phyloP scores from a whole-genome alignment of 2,113 vertebrate species.

The Callocephalon fimbriatum region DNA sequence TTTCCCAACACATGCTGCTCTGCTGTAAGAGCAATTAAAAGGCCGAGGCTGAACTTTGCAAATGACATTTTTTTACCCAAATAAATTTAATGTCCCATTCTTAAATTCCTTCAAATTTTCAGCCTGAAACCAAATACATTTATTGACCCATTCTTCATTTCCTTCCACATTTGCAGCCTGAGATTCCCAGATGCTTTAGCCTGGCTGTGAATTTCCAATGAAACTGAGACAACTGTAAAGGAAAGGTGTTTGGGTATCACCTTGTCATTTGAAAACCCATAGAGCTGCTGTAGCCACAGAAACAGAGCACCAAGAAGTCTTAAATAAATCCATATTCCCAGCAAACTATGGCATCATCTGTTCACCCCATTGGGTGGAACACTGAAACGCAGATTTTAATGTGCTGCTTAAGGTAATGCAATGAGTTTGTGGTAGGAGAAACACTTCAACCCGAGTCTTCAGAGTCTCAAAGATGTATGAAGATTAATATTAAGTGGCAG shows the following conservation, averaged over 20 bases:
- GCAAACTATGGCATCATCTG: background rate
- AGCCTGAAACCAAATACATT: background rate
- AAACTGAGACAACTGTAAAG: background rate
- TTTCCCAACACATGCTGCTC: background rate
- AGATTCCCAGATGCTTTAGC: background rate
- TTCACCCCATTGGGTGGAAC: background rate
- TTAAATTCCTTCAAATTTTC: background rate
- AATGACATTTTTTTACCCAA: background rate
- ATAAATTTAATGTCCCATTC: background rate
- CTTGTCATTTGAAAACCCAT: background rate
- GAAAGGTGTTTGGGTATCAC: background rate
- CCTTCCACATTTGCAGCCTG: background rate
- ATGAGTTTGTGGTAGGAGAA: background rate
- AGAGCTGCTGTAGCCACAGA: background rate
- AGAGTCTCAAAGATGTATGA: background rate
- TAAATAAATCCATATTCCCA: background rate
- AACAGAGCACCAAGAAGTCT: background rate
- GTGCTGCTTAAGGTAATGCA: background rate
- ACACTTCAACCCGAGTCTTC: background rate
- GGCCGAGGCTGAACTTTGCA: background rate
- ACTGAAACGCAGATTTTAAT: background rate
- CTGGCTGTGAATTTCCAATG: background rate
- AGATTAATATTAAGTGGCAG: conserved; percentile 2
- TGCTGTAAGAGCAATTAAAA: background rate
- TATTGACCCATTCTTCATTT: background rate